phyloP scores from a whole-genome alignment of 2,888 invertebrate genomes.

The Trissolcus brochymenae region DNA sequence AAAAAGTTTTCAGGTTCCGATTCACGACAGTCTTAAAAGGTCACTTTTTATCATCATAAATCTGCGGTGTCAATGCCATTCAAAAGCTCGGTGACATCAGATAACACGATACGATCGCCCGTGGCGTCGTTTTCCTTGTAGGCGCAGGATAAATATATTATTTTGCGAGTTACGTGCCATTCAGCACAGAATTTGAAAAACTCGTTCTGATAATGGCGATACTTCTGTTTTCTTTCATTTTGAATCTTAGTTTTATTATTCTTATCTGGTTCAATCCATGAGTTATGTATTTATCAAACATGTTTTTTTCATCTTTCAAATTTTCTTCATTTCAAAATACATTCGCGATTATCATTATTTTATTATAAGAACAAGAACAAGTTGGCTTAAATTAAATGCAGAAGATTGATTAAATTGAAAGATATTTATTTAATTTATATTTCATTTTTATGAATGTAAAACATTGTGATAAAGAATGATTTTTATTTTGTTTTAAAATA shows the following conservation, averaged over 20 bases:
- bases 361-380: no score
- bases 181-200: constrained; percentile 31
- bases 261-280: background rate
- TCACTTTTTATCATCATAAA: constrained; percentile 14
- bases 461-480: no score
- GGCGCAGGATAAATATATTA: constrained; percentile 16
- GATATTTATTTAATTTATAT: no score
- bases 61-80: constrained; percentile 31
- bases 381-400: no score
- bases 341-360: no score
- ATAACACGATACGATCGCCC: constrained; percentile 15
- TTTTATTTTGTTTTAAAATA: no score
- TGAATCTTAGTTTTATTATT: background rate
- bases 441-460: no score
- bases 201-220: constrained; percentile 2
- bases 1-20: no score
- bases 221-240: background rate
- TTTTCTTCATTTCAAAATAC: no score
- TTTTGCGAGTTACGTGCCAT: background rate
- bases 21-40: no score
- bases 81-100: constrained; percentile 20
- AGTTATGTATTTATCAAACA: background rate
- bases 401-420: no score
- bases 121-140: constrained; percentile 26
- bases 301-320: background rate